These are phyloP conservation scores for Telmatochromis brachygnathus DNA, from an alignment of 2,113 vertebrate species.

Conservation along the genomic window DNA sequence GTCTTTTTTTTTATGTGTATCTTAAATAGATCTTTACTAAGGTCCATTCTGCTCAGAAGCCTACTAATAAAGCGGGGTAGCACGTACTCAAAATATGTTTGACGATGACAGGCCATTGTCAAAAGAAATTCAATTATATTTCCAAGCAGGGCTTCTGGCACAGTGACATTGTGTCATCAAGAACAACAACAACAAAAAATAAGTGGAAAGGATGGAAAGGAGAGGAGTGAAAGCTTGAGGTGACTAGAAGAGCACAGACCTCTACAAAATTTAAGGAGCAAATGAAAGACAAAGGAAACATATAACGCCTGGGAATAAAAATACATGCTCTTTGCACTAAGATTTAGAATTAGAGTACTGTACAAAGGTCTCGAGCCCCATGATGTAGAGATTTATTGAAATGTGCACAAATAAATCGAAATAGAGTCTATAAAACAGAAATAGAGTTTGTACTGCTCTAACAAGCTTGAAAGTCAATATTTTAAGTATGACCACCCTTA, in stretches of 20 bases:
- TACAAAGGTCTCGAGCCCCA: neutral
- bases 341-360: neutral
- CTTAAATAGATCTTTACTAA: neutral
- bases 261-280: neutral
- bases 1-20: neutral
- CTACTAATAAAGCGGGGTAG: slow-evolving; percentile 1
- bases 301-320: neutral
- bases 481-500: neutral
- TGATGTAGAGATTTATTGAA: neutral
- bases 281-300: neutral
- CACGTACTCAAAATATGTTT: neutral
- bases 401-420: neutral
- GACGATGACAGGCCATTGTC: slow-evolving; percentile 10
- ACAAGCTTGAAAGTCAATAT: neutral
- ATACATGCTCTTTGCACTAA: neutral
- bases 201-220: neutral
- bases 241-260: neutral
- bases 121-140: slow-evolving; percentile 31
- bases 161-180: neutral
- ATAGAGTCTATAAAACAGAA: neutral
- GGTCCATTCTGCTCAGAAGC: neutral
- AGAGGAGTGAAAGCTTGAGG: neutral
- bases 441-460: neutral
- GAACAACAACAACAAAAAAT: neutral
- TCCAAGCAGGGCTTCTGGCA: neutral